Base-by-base conservation (phyloP, 2,888 invertebrate species). In the Hedya salicella region DNA sequence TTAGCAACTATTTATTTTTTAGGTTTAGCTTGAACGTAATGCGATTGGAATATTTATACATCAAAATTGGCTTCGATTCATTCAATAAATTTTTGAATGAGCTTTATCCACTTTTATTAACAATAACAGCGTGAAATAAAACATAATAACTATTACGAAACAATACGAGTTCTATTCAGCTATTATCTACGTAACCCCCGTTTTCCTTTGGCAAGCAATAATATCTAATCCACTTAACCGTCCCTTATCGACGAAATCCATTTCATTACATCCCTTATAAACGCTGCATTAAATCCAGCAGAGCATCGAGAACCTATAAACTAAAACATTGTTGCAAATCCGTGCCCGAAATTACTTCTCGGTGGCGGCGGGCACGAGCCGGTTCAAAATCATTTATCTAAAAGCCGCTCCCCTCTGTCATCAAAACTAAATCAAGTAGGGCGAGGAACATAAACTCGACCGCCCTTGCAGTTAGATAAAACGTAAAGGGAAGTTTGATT, bases 341-440 rank as follows among this genome's bases (percentile, higher is more conserved):
- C 79, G 72, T 74, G 69, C 73, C 71, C 66, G 67, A 74, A 77
- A 78, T 74, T 77, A 75, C 73, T 78, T 74, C 69, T 73, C 70
- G 71, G 71, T 69, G 70, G 63, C 72, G 68, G 71, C 68, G 64
- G 69, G 68, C 52, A 66, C 69, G 74, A 77, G 74, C 76, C 73
- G 78, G 75, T 78, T 81, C 78, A 75, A 78, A 85, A 89, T 88
- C 85, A 89, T 91, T 91, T 91, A 91, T 88, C 86, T 91, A 83
- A 90, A 87, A 90, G 88, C 87, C 83, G 82, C 83, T 84, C 88
- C 91, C 88, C 87, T 85, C 85, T 82, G 86, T 88, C 85, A 91
- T 91, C 90, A 91, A 90, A 91, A 89, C 89, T 88, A 87, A 87
- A 91, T 91, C 90, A 91, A 90, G 87, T 82, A 87, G 87, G 90